Evolutionary conservation across 2,888 invertebrate genomes (phyloP), one percentile per base, ranked within the genome.

Genomic region (Nephrotoma flavescens): DNA sequence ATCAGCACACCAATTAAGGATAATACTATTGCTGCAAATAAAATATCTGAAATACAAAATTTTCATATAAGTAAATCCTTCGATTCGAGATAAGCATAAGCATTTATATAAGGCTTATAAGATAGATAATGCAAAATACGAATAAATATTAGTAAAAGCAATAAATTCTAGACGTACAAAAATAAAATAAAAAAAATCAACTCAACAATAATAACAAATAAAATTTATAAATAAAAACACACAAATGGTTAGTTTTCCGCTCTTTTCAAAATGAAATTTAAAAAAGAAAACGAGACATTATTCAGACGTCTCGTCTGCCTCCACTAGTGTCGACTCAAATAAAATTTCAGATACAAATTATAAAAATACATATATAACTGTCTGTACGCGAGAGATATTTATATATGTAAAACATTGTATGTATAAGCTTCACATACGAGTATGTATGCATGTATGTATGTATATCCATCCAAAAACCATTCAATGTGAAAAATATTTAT

Each of bases 1-100:
- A 90, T 89, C 87, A 90, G 89, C 88, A 89, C 90, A 87, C 90
- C 89, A 89, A 90, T 89, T 88, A 90, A 89, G 87, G 91, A 89
- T 88, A 91, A 89, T 88, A 90, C 89, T 88, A 89, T 89, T 88
- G 90, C 89, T 88, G 89, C 89, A 88, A 90, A 87, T 88, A 90
- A 89, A 88, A 89, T 89, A 88, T 90, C 91, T 90, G 88, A n/a
- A 89, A 89, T 71, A 31, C 7, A 71, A 71, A 71, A 71, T 71
- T 12, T 19, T 71, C 71, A 71, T 31, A 71, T 19, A 31, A 88
- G 31, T 71, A 31, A 71, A 71, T 71, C 31, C 19, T 71, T 0
- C 7, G 31, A n/a, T 71, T 71, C 71, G 31, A 85, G 88, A 71
- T 15, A 52, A 52, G 52, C 4, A 4, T 52, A 52, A 15, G n/a